phyloP scores from a whole-genome alignment of 2,888 invertebrate species.

The Rhaphigaster nebulosa region DNA sequence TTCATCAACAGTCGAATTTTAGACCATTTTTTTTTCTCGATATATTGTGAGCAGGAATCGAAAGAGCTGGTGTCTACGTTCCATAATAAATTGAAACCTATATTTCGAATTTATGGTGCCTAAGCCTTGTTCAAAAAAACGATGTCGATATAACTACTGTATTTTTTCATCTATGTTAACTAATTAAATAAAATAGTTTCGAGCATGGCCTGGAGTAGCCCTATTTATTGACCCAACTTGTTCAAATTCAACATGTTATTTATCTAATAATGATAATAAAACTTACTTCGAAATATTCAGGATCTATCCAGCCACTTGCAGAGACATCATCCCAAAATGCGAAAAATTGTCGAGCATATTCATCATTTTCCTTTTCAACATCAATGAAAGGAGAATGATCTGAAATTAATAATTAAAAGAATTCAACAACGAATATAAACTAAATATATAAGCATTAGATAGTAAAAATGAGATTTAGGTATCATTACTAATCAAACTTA shows the following conservation, averaged over 20 bases:
- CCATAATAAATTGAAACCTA: no score
- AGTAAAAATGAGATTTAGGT: neutral
- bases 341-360: constrained; percentile 81
- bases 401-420: constrained; percentile 69
- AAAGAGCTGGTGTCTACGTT: no score
- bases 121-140: no score
- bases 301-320: constrained; percentile 79
- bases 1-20: no score
- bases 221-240: no score
- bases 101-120: no score
- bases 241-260: neutral
- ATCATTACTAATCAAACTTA: neutral
- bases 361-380: constrained; percentile 82
- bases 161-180: no score
- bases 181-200: no score
- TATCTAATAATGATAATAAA: neutral
- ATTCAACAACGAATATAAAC: constrained; percentile 55
- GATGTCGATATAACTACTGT: no score
- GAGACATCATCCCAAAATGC: constrained; percentile 86
- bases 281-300: constrained; percentile 60
- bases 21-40: no score
- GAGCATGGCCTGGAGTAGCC: no score
- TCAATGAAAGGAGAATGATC: constrained; percentile 84
- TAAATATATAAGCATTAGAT: neutral
- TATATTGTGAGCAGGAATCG: no score